Conservation (phyloP, 2,888 invertebrate species). For the Ophion slaviceki region DNA sequence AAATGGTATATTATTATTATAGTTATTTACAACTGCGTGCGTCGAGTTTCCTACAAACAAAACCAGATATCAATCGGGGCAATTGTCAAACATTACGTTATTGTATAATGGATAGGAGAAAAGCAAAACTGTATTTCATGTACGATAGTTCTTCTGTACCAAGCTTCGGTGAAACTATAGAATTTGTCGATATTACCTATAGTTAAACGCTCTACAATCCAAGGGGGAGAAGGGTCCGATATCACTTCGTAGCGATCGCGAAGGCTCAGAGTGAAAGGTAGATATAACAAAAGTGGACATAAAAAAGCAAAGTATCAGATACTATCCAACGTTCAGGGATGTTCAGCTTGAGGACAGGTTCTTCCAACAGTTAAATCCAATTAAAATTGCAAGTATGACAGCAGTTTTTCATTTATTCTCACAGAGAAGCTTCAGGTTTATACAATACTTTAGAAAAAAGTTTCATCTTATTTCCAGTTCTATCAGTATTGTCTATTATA, state of each 20-base stretch:
- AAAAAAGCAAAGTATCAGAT: neutral
- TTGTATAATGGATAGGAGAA: constrained; percentile 6
- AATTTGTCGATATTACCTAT: constrained; percentile 37
- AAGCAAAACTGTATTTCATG: neutral
- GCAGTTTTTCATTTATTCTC: neutral
- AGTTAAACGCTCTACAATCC: constrained; percentile 23
- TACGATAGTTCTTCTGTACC: neutral
- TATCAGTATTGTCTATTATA: too few relatives aligned
- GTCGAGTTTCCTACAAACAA: neutral
- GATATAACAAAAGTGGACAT: constrained; percentile 12
- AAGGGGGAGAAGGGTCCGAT: constrained; percentile 21
- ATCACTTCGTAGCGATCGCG: constrained; percentile 28
- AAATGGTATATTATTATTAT: neutral
- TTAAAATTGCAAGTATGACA: neutral
- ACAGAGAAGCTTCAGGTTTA: too few relatives aligned
- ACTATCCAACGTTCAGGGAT: constrained; percentile 19
- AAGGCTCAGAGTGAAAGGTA: constrained; percentile 33
- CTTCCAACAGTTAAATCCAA: neutral
- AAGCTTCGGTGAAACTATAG: constrained; percentile 20
- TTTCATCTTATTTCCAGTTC: too few relatives aligned
- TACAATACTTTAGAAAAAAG: too few relatives aligned
- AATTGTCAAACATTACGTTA: neutral
- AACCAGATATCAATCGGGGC: neutral
- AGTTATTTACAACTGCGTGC: neutral
- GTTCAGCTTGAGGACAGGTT: neutral